Base-by-base conservation (phyloP, 2,113 vertebrate genomes). In the Tetrao urogallus region DNA sequence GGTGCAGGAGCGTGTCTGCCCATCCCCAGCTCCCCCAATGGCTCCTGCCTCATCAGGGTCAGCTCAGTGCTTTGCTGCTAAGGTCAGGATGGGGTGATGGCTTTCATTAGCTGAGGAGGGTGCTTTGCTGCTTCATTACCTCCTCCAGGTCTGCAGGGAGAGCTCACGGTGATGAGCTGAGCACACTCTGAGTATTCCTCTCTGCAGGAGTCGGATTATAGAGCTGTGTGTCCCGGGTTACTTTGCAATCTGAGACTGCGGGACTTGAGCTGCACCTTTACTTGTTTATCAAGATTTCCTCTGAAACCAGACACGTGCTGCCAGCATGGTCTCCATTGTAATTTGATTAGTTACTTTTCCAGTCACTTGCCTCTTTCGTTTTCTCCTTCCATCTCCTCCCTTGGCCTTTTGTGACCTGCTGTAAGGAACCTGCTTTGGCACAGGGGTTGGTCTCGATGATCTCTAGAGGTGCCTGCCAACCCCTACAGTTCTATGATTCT, bases 11-110 rank as follows among this genome's bases (percentile, higher is more conserved):
- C 3, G 20, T 1, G 13, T 52, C 58, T 20, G 58, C 52, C 60
- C 63, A 16, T 56, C 24, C 36, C 74, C 22, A 60, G 60, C 42
- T 81, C 34, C 42, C 64, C 4, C 0, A 2, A 10, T 32, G 0
- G 1, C 17, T 57, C 47, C 57, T 0, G 0, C 40, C 48, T 58
- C 40, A 5, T 13, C 1, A 0, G 47, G 24, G 11, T 34, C 83
- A 80, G 77, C 43, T 86, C 45, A 34, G 30, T 36, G 30, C 22
- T 75, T 56, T 32, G 73, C 73, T 28, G 12, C 57, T 40, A 67
- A 84, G 36, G 34, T 28, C 28, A 32, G 54, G 54, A 32, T 0
- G 3, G 34, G 63, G 40, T 60, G 57, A 82, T 80, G 82, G 50
- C 75, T 92, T 75, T 82, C 81, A 86, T 86, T 77, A 72, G 54